Evolutionary conservation across 2,113 vertebrate genomes (phyloP), one percentile per base, ranked within the genome.

Genomic region (Microtus oregoni): DNA sequence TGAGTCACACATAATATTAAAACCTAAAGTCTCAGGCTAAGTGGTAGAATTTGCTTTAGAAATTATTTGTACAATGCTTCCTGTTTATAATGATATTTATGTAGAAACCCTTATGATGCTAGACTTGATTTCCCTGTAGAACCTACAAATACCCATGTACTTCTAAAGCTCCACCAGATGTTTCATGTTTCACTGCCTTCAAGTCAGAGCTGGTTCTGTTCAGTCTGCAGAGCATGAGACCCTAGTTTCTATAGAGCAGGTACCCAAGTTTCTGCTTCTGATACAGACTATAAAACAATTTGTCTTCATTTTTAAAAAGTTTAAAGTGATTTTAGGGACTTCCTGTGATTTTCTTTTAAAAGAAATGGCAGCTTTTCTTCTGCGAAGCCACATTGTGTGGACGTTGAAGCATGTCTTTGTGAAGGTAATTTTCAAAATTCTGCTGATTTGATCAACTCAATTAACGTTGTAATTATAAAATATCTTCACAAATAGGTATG

Each of bases 381-480:
- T 92, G 65, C 86, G 35, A 93, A 81, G 83, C 68, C 35, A 19
- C 86, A 88, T 55, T 95, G 89, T 86, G 87, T 75, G 38, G 83
- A 75, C 77, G 81, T 55, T 82, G 76, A 47, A 94, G 94, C 76
- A 58, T 63, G 38, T 88, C 44, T 96, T 92, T 95, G 44, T 83
- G 95, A 95, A 86, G 70, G 87, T 87, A 89, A 97, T 98, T 98
- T 97, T 96, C 83, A 96, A 97, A 97, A 97, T 97, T 44, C 65
- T 90, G 58, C 73, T 95, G 87, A 65, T 97, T 98, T 81, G 97
- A 92, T 94, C 58, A 95, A 94, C 72, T 4, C 22, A 72, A 95
- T 97, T 96, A 96, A 96, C 89, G 68, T 96, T 96, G 91, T 96
- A 96, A 97, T 93, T 95, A 96, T 96, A 55, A 58, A 89, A 93